Evolutionary conservation across 2,888 invertebrate species (phyloP), one percentile per base, ranked within the genome.

Genomic region (Neoascia interrupta): DNA sequence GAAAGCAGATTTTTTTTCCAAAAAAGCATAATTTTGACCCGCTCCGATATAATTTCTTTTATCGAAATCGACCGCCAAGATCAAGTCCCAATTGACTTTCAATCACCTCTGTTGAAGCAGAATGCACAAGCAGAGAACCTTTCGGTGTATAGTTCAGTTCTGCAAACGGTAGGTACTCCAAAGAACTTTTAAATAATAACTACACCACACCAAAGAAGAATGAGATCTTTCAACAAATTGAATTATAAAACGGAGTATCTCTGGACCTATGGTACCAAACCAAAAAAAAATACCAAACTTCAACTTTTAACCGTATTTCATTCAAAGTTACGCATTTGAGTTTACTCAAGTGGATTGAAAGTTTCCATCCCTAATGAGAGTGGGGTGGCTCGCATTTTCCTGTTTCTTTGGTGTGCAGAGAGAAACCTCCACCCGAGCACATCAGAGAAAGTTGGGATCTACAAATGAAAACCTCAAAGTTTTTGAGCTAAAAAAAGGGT

Each of bases 311-410:
- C 51, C 51, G 47, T 54, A 41, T 58, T 43, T 26, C 47, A 63
- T 63, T 54, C 53, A 75, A 75, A 63, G 68, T 76, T 76, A 76
- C 75, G 69, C 69, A 64, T 70, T 70, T 69, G 43, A 64, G 69
- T 64, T 70, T 51, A 60, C 64, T 47, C 70, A 58, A 76, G 75
- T 58, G 64, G 64, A 70, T 70, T 63, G 58, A 70, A 70, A 76
- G 51, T 69, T 76, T 76, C 23, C 39, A 51, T 5, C 19, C 34
- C 53, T 47, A 66, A 74, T 60, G 60, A 72, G 66, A 53, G 37
- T 53, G 45, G 28, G 73, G 73, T 39, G 26, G 58, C 18, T 34
- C 21, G 41, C 51, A 37, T 18, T 5, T 4, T 16, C 6, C 16
- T 6, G 13, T 21, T 19, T 31, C 31, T 31, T 3, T 26, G 26